Percentiles rank a stretch among this genome's conserved stretches.
These are phyloP conservation scores for Rhincodon typus DNA, from an alignment of 2,797 vertebrate species.

Conservation along the genomic window DNA sequence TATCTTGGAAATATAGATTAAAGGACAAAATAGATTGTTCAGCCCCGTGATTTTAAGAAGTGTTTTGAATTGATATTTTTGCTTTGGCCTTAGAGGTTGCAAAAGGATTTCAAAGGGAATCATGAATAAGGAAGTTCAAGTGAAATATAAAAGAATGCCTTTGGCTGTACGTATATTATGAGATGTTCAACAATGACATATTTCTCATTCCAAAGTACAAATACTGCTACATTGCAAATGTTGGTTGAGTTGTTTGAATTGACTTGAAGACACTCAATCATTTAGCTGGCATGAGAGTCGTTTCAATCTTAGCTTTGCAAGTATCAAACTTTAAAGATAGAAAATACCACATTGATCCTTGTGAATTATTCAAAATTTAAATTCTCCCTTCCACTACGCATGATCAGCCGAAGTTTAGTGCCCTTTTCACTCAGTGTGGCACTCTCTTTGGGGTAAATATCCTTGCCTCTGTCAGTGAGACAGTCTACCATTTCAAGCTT, in stretches of 20 bases:
- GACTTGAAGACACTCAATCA: neutral
- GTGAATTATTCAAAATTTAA: neutral
- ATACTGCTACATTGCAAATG: neutral
- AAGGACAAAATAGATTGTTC: neutral
- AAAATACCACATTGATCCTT: neutral
- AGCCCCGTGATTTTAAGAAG: neutral
- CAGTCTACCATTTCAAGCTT: too few relatives aligned
- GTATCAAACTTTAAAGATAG: neutral
- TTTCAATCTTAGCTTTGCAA: neutral
- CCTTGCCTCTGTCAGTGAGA: too few relatives aligned
- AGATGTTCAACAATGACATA: neutral
- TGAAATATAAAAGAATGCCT: neutral
- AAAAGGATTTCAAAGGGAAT: slow-evolving; percentile 10
- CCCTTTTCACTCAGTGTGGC: too few relatives aligned
- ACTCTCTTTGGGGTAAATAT: too few relatives aligned
- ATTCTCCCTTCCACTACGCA: neutral
- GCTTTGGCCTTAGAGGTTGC: neutral
- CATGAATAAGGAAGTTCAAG: neutral
- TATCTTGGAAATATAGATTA: neutral
- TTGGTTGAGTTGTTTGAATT: neutral
- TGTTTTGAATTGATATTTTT: neutral
- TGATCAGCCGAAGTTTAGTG: neutral
- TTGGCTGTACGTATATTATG: neutral
- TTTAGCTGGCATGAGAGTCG: neutral
- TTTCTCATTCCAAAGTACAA: neutral